These are phyloP conservation scores for Rhinichthys klamathensis DNA, from an alignment of 2,113 vertebrate species.

Conservation along the genomic window DNA sequence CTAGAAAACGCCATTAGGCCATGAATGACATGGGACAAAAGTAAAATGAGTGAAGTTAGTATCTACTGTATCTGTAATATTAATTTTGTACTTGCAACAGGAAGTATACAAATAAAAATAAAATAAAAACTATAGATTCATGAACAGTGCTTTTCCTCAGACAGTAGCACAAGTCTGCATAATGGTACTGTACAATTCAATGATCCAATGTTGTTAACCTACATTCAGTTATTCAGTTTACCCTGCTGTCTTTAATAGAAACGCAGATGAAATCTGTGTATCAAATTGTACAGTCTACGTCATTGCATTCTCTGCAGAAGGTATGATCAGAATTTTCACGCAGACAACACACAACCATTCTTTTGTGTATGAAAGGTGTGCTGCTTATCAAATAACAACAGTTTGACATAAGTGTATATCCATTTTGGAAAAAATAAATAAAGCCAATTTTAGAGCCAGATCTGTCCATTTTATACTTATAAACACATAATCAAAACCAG, in stretches of 20 bases:
- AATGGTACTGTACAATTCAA: neutral
- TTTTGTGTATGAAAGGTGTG: neutral
- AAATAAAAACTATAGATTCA: too few species aligned
- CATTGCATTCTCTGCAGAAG: neutral
- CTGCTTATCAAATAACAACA: neutral
- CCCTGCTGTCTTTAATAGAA: neutral
- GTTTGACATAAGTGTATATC: neutral
- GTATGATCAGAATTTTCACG: constrained; percentile 19
- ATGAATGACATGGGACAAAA: neutral
- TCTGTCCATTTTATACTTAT: neutral
- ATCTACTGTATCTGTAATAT: neutral
- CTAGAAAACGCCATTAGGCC: neutral
- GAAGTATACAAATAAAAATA: too few species aligned
- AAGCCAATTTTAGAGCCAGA: neutral
- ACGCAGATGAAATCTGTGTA: neutral
- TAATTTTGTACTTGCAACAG: too few species aligned
- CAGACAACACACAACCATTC: neutral
- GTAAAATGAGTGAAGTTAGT: neutral
- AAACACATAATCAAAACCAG: neutral
- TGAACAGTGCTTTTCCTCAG: neutral
- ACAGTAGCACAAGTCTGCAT: neutral
- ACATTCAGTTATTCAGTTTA: neutral
- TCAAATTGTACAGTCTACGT: neutral
- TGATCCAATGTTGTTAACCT: neutral
- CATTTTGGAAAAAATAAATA: too few species aligned